phyloP scores from a whole-genome alignment of 1,140 invertebrate genomes.

The fruit fly (Drosophila melanogaster) region DNA sequence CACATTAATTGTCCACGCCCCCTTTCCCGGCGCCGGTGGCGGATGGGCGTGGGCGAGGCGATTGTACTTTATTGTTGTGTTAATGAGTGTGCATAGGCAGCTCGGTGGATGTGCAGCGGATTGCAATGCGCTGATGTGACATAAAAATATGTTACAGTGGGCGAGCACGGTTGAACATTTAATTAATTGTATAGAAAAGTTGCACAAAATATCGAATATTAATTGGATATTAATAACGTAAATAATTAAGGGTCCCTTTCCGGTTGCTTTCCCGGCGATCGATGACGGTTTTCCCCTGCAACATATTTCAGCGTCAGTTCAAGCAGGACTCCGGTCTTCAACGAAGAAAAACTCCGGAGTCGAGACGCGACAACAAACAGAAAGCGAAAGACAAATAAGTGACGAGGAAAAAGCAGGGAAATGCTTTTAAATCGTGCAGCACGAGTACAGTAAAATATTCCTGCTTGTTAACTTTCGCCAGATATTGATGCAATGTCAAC shows the following conservation, averaged over 20 bases:
- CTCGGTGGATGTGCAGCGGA: conserved; percentile 14
- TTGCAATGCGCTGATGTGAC: conserved; percentile 77
- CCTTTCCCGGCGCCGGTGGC: neutral
- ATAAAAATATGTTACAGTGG: conserved; percentile 74
- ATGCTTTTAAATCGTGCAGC: conserved; percentile 55
- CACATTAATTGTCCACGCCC: conserved; percentile 76
- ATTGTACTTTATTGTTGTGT: conserved; percentile 77
- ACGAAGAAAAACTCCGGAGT: neutral
- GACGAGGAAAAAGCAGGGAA: conserved; percentile 56
- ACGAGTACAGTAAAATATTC: conserved; percentile 7
- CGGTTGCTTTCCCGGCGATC: no score
- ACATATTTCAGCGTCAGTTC: neutral
- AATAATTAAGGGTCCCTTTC: conserved; percentile 35
- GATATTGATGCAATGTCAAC: conserved; percentile 64
- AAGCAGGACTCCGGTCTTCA: conserved; percentile 18
- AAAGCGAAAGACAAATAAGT: conserved; percentile 60
- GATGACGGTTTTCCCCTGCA: neutral
- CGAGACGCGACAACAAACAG: conserved; percentile 48
- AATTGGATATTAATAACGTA: conserved; percentile 73
- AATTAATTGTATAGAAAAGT: conserved; percentile 72
- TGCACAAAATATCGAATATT: conserved; percentile 58
- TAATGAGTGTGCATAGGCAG: conserved; percentile 77
- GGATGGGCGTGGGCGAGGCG: conserved; percentile 3
- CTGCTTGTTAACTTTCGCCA: conserved; percentile 52
- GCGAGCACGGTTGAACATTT: conserved; percentile 31